A percentile compares a stretch with the other conserved stretches of the same genome.
These are phyloP conservation scores for Eleginops maclovinus DNA, from an alignment of 2,113 vertebrate genomes.

Conservation along the genomic window DNA sequence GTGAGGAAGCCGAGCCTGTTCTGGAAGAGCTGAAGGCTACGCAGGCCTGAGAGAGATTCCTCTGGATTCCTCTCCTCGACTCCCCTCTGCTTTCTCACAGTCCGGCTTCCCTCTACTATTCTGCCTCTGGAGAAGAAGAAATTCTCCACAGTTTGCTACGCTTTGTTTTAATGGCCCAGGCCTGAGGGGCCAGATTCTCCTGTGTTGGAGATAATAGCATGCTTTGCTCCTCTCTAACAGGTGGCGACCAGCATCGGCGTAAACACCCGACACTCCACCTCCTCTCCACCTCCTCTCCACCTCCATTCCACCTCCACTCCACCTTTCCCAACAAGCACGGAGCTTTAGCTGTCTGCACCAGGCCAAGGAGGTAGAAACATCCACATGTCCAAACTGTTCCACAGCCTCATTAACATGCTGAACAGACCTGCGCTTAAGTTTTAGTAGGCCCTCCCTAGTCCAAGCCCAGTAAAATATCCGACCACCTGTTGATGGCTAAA, in stretches of 20 bases:
- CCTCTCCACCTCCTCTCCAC: conserved; percentile 52
- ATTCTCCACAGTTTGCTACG: conserved; percentile 63
- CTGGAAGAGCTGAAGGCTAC: conserved; percentile 69
- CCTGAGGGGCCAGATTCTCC: conserved; percentile 84
- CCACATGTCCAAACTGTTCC: conserved; percentile 68
- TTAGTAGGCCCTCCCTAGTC: conserved; percentile 56
- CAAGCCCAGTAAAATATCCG: conserved; percentile 76
- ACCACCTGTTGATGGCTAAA: conserved; percentile 76
- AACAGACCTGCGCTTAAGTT: conserved; percentile 62
- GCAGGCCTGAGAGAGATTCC: conserved; percentile 54
- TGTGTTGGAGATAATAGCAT: conserved; percentile 82
- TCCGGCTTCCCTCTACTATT: conserved; percentile 38
- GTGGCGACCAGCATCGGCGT: conserved; percentile 75
- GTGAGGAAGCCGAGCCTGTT: conserved; percentile 41
- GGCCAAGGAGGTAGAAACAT: conserved; percentile 13
- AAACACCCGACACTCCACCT: conserved; percentile 72
- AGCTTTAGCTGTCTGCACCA: conserved; percentile 26
- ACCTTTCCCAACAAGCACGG: conserved; percentile 41
- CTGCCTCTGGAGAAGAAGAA: conserved; percentile 56
- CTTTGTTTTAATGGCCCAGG: conserved; percentile 77
- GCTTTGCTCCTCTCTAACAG: conserved; percentile 80
- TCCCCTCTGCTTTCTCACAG: conserved; percentile 64
- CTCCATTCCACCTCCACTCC: conserved; percentile 35
- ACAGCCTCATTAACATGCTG: conserved; percentile 38
- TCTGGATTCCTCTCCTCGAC: conserved; percentile 60